A percentile compares a stretch with the other conserved stretches of the same genome.
Conservation (phyloP, 2,113 vertebrate species). For the Cavia porcellus region DNA sequence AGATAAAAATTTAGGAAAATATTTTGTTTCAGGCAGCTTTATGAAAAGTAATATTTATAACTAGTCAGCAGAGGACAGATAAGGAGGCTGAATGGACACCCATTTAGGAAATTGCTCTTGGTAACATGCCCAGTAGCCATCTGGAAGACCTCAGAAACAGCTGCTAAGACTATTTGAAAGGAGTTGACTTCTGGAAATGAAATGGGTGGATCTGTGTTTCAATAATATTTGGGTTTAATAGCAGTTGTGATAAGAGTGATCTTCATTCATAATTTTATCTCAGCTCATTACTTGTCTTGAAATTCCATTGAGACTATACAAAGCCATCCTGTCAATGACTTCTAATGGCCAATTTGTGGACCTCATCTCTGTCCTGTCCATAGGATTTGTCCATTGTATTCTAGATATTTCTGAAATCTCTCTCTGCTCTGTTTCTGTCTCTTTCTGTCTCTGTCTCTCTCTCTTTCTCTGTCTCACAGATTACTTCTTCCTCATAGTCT, state of each 20-base stretch:
- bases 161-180: slow-evolving; percentile 52
- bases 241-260: background rate
- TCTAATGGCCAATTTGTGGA: background rate
- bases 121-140: slow-evolving; percentile 12
- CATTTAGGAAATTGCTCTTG: slow-evolving; percentile 55
- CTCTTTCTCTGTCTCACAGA: background rate
- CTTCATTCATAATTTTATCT: slow-evolving; percentile 55
- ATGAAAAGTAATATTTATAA: slow-evolving; percentile 53
- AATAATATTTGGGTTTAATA: slow-evolving; percentile 4
- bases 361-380: background rate
- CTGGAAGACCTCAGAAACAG: slow-evolving; percentile 60
- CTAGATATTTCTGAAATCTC: background rate
- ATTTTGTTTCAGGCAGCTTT: slow-evolving; percentile 4
- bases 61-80: slow-evolving; percentile 38
- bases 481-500: background rate
- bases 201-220: background rate
- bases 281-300: background rate
- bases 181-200: slow-evolving; percentile 62
- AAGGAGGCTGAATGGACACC: slow-evolving; percentile 8
- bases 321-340: background rate
- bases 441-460: too few species aligned
- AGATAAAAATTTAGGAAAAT: background rate
- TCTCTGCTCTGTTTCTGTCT: background rate
- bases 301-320: background rate
- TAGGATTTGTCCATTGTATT: background rate